Evolutionary conservation across 2,888 invertebrate species (phyloP).

Genomic region (Dromius quadrimaculatus): DNA sequence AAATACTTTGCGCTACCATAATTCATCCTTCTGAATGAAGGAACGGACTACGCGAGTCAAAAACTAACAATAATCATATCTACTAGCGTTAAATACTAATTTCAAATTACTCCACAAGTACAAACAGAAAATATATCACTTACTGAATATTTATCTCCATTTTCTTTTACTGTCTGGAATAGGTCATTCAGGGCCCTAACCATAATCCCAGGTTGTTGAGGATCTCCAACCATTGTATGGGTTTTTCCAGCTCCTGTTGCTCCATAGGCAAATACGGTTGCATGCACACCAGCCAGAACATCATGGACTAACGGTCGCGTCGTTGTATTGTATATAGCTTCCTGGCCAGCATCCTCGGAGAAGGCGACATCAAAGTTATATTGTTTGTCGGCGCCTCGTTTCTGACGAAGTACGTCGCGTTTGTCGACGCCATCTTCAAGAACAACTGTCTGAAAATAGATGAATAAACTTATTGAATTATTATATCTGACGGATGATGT

Average conservation of each 20-base stretch:
- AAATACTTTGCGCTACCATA: too few relatives aligned
- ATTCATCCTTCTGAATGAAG: too few relatives aligned
- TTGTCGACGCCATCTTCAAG: constrained; percentile 74
- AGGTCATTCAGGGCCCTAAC: constrained; percentile 86
- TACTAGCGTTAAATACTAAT: too few relatives aligned
- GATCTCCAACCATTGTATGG: constrained; percentile 86
- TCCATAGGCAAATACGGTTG: constrained; percentile 96
- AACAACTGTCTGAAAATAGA: constrained; percentile 75
- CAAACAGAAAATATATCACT: too few relatives aligned
- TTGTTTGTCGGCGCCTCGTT: constrained; percentile 81
- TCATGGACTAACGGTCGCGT: constrained; percentile 88
- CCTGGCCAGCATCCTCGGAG: constrained; percentile 88
- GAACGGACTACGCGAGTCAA: too few relatives aligned
- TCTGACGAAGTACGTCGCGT: constrained; percentile 76
- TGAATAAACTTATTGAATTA: too few relatives aligned
- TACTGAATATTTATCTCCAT: constrained; percentile 73
- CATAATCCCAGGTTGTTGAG: constrained; percentile 84
- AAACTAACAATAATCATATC: too few relatives aligned
- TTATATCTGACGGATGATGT: too few relatives aligned
- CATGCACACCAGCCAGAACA: constrained; percentile 85
- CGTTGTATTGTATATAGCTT: constrained; percentile 88
- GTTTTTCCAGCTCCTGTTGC: constrained; percentile 94
- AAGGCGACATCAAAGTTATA: constrained; percentile 93
- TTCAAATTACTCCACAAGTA: too few relatives aligned
- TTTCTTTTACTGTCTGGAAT: constrained; percentile 77